Conservation (phyloP, 1,140 invertebrate species). For the Paracyclopina nana region DNA sequence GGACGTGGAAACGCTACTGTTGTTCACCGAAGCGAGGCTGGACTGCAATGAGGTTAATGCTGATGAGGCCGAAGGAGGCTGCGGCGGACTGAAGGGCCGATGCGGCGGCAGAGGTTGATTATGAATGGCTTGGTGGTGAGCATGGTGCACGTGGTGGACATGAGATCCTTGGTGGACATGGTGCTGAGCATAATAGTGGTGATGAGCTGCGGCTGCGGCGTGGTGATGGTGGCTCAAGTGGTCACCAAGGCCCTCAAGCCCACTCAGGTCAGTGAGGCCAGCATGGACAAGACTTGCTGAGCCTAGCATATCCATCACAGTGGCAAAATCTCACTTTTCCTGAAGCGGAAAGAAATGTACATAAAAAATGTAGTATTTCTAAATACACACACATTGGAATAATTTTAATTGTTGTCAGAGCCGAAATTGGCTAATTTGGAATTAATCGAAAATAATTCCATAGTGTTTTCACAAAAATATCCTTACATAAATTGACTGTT, state of each 20-base stretch:
- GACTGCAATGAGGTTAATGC: too few species aligned
- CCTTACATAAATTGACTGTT: too few species aligned
- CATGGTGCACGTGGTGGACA: slow-evolving; percentile 2
- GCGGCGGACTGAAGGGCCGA: slow-evolving; percentile 5
- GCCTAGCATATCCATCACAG: slow-evolving; percentile 8
- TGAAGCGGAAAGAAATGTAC: too few species aligned
- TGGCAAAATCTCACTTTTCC: not conserved
- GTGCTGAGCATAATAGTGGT: not conserved
- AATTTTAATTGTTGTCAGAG: too few species aligned
- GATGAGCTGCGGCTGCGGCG: not conserved
- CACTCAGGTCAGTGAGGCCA: slow-evolving; percentile 2
- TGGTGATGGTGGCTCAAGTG: slow-evolving; percentile 4
- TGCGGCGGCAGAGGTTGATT: slow-evolving; percentile 10
- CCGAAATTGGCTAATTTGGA: too few species aligned
- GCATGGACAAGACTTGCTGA: slow-evolving; percentile 7
- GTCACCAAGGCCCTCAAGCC: slow-evolving; percentile 4
- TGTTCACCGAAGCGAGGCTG: too few species aligned
- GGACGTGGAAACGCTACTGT: too few species aligned
- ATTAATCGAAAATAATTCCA: too few species aligned
- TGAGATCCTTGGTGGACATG: not conserved
- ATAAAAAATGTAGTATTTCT: too few species aligned
- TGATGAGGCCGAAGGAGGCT: not conserved
- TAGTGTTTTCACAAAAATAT: too few species aligned
- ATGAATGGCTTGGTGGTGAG: not conserved
- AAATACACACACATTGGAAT: too few species aligned